Evolutionary conservation across 2,113 vertebrate species (phyloP).

Genomic region (Arvicanthis niloticus): DNA sequence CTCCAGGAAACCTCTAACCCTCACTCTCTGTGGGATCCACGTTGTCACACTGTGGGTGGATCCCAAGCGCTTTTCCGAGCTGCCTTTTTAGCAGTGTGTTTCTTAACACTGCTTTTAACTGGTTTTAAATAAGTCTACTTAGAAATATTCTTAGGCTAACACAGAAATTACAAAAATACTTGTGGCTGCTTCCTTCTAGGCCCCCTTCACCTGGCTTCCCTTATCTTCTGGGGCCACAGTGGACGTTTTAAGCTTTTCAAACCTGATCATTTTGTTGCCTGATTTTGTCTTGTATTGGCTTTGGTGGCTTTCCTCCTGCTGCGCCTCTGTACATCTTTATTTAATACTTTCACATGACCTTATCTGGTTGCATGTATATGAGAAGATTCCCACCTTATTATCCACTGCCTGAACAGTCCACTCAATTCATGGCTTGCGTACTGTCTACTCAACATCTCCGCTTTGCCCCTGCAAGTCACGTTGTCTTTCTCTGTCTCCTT

Average conservation of each 20-base stretch:
- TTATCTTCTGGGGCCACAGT: not conserved
- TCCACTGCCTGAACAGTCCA: not conserved
- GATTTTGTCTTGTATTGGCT: not conserved
- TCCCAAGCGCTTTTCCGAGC: not conserved
- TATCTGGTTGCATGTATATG: not conserved
- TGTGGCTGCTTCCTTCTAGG: not conserved
- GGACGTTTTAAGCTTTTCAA: not conserved
- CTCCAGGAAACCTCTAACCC: not conserved
- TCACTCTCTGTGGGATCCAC: not conserved
- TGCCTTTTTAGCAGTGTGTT: not conserved
- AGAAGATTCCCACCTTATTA: not conserved
- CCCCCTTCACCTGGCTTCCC: not conserved
- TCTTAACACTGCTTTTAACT: slow-evolving; percentile 16
- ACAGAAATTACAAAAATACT: slow-evolving; percentile 30
- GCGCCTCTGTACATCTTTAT: not conserved
- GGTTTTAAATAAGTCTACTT: slow-evolving; percentile 20
- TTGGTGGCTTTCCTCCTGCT: not conserved
- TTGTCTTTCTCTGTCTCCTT: not conserved
- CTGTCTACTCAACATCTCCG: not conserved
- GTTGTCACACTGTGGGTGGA: not conserved
- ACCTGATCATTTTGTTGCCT: not conserved
- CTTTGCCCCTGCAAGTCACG: not conserved
- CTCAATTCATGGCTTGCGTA: not conserved
- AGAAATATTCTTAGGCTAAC: slow-evolving; percentile 41
- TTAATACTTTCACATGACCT: not conserved